Evolutionary conservation across 2,113 vertebrate species (phyloP).

Genomic region (Euleptes europaea): DNA sequence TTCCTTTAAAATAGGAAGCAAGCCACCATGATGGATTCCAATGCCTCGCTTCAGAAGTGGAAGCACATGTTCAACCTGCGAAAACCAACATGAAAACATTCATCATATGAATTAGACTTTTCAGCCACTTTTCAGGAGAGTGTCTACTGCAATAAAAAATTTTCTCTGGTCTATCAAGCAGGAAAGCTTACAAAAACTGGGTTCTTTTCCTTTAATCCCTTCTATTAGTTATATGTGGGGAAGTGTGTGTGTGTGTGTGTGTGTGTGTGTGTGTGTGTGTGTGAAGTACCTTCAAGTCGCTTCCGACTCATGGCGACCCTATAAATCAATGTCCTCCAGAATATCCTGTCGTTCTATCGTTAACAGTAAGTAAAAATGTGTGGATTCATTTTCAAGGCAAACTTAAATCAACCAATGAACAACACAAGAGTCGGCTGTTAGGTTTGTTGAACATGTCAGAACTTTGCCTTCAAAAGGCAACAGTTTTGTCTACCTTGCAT

Average conservation of each 20-base stretch:
- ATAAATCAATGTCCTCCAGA: too few relatives aligned
- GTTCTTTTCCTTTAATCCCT: neutral
- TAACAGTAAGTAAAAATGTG: too few relatives aligned
- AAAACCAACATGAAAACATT: slow-evolving; percentile 12
- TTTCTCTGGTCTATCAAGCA: neutral
- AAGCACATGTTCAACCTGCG: slow-evolving; percentile 84
- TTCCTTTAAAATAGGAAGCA: slow-evolving; percentile 97
- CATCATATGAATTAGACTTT: neutral
- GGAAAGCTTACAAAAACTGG: neutral
- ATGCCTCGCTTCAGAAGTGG: slow-evolving; percentile 95
- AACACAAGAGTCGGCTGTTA: neutral
- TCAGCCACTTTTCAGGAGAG: neutral
- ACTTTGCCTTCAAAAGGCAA: neutral
- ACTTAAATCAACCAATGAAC: neutral
- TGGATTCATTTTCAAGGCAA: neutral
- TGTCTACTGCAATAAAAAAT: neutral
- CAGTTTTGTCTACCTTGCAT: neutral
- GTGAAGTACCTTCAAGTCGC: too few relatives aligned
- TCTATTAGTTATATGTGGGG: neutral
- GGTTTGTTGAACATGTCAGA: neutral
- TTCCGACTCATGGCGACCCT: too few relatives aligned
- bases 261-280: too few relatives aligned
- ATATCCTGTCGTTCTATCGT: too few relatives aligned
- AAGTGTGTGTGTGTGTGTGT: too few relatives aligned
- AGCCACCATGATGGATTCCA: slow-evolving; percentile 96